Evolutionary conservation across 64 coral and sea anemone species (phyloP).

Genomic region (Pachyseris speciosa): DNA sequence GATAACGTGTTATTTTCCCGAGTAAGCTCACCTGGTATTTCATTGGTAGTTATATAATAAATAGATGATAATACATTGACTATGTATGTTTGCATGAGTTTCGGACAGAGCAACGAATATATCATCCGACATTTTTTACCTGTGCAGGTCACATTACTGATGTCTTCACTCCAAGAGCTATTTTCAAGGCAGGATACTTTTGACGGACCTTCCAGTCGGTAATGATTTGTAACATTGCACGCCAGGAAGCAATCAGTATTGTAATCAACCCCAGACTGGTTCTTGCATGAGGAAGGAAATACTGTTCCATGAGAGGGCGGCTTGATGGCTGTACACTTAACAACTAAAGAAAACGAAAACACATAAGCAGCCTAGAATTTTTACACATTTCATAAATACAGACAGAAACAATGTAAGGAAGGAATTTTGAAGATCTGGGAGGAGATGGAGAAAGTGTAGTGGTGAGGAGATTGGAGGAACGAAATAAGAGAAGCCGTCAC

Average conservation of each 20-base stretch:
- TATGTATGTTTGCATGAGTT: not conserved
- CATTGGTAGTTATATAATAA: too few relatives aligned
- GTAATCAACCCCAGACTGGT: slow-evolving; percentile 11
- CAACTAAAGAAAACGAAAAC: not conserved
- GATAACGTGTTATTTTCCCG: too few relatives aligned
- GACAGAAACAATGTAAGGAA: not conserved
- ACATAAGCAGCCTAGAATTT: not conserved
- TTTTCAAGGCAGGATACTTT: slow-evolving; percentile 13
- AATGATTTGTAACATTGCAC: slow-evolving; percentile 44
- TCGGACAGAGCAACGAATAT: too few relatives aligned
- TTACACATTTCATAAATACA: not conserved
- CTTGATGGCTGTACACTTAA: slow-evolving; percentile 7
- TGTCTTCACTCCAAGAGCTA: slow-evolving; percentile 47
- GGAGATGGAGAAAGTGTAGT: too few relatives aligned
- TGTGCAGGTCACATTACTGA: not conserved
- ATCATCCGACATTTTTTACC: too few relatives aligned
- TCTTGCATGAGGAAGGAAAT: not conserved
- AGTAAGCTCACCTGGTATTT: too few relatives aligned
- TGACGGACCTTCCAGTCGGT: not conserved
- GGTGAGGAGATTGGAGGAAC: too few relatives aligned
- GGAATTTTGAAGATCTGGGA: not conserved
- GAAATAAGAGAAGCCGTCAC: too few relatives aligned
- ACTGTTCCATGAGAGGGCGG: not conserved
- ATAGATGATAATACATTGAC: not conserved
- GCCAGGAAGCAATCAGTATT: slow-evolving; percentile 43